Percentiles rank a stretch among this genome's conserved stretches.
phyloP scores from a whole-genome alignment of 2,888 invertebrate species.

The Anthophora plumipes region DNA sequence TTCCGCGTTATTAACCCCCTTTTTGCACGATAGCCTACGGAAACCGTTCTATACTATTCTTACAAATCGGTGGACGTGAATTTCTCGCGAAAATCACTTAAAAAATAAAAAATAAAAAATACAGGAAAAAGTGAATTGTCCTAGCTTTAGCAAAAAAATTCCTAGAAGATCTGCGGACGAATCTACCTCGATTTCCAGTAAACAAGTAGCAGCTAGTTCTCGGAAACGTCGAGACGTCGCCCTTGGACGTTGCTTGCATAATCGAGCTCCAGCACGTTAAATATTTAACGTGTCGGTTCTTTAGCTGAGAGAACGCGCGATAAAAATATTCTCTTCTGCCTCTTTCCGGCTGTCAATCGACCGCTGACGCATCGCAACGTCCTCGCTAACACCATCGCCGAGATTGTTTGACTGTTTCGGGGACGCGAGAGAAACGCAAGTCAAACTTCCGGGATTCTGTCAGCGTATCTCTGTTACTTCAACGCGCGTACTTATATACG shows the following conservation, averaged over 20 bases:
- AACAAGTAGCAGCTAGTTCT: slow-evolving; percentile 26
- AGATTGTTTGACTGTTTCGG: slow-evolving; percentile 2
- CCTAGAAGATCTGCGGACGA: too few species aligned
- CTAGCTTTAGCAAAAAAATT: too few species aligned
- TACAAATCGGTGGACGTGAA: too few species aligned
- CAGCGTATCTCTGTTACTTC: not conserved
- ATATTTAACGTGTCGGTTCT: slow-evolving; percentile 26
- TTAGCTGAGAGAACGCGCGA: slow-evolving; percentile 9
- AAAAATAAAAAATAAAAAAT: too few species aligned
- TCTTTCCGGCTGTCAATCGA: not conserved
- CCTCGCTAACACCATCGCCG: slow-evolving; percentile 1
- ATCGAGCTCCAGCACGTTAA: slow-evolving; percentile 24
- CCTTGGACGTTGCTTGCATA: slow-evolving; percentile 41
- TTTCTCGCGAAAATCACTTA: too few species aligned
- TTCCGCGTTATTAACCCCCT: too few species aligned
- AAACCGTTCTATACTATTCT: too few species aligned
- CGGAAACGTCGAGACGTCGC: slow-evolving; percentile 17
- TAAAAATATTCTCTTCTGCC: slow-evolving; percentile 13
- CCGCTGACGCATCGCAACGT: slow-evolving; percentile 18
- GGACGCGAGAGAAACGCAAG: not conserved
- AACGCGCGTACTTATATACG: not conserved
- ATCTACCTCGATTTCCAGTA: slow-evolving; percentile 13
- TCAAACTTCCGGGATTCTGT: slow-evolving; percentile 14
- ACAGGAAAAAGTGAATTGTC: too few species aligned
- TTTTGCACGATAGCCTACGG: too few species aligned